Base-by-base conservation (phyloP, 2,888 invertebrate species). In the Luffia ferchaultella region DNA sequence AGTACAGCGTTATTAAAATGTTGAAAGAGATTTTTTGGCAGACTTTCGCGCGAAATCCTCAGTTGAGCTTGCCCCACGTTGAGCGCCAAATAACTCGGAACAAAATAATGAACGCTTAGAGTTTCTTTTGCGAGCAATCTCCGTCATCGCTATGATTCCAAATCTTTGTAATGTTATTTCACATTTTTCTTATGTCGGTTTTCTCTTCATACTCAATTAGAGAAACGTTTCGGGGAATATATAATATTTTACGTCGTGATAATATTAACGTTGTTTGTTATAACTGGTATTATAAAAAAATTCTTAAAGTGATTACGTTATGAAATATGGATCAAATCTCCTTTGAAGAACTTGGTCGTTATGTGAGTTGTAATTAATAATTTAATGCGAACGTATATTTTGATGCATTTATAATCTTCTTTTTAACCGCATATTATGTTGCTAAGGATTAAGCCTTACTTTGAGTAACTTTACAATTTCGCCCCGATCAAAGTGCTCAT, bases 71-170 rank as follows among this genome's bases (percentile, higher is more conserved):
- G 64, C 63, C 66, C 67, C 68, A 67, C 66, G 67, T 70, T 70
- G 70, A 68, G 72, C 67, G 70, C 70, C 68, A 71, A 74, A 73
- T 71, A 71, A 71, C 70, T 74, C 65, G 67, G 70, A 72, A 69
- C 70, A 62, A 67, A 72, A 73, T 72, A 70, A 70, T 73, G 70
- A 71, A 68, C 70, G 63, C 66, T 68, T 70, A 69, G 68, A 67
- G 67, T 69, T 69, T 68, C 68, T 60, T 12, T 49, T 61, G 59
- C 68, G 67, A 73, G 73, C 69, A 72, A 67, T 67, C 68, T 67
- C 16, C 49, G 1, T 42, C 19, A 43, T 49, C 16, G 42, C 49
- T 12, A 41, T 46, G 30, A 16, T 17, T 46, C n/a, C 12, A 40
- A 20, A 20, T 30, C 16, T 16, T 46, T 46, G 30, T 30, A 30